These are phyloP conservation scores for Belonocnema kinseyi DNA, from an alignment of 1,140 invertebrate species.

Conservation along the genomic window DNA sequence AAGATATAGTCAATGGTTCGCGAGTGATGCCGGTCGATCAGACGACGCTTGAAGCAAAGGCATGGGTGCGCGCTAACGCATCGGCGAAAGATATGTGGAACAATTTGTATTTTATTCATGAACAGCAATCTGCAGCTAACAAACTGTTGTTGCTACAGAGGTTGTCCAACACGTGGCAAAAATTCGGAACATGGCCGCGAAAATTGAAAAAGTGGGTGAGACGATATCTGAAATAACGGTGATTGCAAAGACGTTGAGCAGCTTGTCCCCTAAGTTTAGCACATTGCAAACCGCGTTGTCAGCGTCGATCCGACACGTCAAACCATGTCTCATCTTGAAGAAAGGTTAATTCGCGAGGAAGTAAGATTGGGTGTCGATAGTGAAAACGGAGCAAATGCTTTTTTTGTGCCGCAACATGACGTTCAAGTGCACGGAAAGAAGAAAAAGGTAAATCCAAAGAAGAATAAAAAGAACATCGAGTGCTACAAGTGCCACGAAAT, in stretches of 20 bases:
- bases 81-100: constrained; percentile 46
- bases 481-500: neutral
- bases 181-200: constrained; percentile 42
- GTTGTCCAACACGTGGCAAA: constrained; percentile 47
- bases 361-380: neutral
- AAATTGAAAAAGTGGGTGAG: constrained; percentile 44
- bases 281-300: constrained; percentile 40
- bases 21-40: constrained; percentile 8
- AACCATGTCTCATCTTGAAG: constrained; percentile 34
- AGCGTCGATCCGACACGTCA: constrained; percentile 39
- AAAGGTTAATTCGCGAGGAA: constrained; percentile 13
- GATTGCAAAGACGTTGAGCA: constrained; percentile 44
- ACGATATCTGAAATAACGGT: constrained; percentile 42
- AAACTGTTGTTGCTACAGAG: constrained; percentile 43
- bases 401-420: constrained; percentile 31
- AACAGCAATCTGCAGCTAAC: constrained; percentile 49
- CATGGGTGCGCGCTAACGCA: constrained; percentile 41
- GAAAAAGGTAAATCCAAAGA: neutral
- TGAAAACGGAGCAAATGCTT: constrained; percentile 26
- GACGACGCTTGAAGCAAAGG: neutral
- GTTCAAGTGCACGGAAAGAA: neutral
- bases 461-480: neutral
- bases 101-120: constrained; percentile 29
- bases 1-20: constrained; percentile 27
- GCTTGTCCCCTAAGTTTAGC: constrained; percentile 42